These are phyloP conservation scores for Enteromius thamalakanensis DNA, from an alignment of 2,797 vertebrate species.

Conservation along the genomic window DNA sequence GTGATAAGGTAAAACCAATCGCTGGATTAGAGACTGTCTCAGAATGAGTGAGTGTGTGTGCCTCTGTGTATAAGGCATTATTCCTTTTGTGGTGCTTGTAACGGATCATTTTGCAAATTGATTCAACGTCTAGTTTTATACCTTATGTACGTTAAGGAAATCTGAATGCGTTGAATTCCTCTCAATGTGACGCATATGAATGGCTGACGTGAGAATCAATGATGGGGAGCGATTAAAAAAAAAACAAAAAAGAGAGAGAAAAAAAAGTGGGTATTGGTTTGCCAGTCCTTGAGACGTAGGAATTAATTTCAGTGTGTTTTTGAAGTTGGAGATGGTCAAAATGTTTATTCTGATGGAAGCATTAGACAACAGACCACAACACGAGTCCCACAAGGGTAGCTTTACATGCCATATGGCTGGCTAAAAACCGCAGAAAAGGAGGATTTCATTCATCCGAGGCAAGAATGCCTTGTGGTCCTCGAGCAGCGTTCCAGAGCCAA, in stretches of 20 bases:
- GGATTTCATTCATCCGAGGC: slow-evolving; percentile 70
- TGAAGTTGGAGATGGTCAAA: slow-evolving; percentile 44
- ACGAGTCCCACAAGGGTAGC: slow-evolving; percentile 58
- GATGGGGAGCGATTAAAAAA: neutral
- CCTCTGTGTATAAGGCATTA: slow-evolving; percentile 34
- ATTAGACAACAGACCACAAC: slow-evolving; percentile 54
- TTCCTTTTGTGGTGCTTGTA: slow-evolving; percentile 31
- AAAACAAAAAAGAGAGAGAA: neutral
- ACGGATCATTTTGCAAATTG: slow-evolving; percentile 36
- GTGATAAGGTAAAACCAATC: slow-evolving; percentile 87
- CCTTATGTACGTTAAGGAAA: slow-evolving; percentile 11
- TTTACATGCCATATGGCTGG: slow-evolving; percentile 72
- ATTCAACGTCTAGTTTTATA: slow-evolving; percentile 18
- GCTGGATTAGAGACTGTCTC: slow-evolving; percentile 78
- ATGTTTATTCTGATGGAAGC: slow-evolving; percentile 69
- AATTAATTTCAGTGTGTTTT: slow-evolving; percentile 45
- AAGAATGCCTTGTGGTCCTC: slow-evolving; percentile 68
- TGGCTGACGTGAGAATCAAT: slow-evolving; percentile 20
- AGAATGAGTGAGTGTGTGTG: slow-evolving; percentile 55
- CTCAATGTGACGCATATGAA: slow-evolving; percentile 1
- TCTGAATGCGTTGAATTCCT: neutral
- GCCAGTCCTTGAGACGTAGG: slow-evolving; percentile 21
- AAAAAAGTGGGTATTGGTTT: slow-evolving; percentile 16
- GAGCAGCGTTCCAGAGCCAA: slow-evolving; percentile 73
- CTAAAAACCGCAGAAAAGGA: slow-evolving; percentile 70